Conservation (phyloP, 2,797 vertebrate genomes). For the Clarias laeviceps region DNA sequence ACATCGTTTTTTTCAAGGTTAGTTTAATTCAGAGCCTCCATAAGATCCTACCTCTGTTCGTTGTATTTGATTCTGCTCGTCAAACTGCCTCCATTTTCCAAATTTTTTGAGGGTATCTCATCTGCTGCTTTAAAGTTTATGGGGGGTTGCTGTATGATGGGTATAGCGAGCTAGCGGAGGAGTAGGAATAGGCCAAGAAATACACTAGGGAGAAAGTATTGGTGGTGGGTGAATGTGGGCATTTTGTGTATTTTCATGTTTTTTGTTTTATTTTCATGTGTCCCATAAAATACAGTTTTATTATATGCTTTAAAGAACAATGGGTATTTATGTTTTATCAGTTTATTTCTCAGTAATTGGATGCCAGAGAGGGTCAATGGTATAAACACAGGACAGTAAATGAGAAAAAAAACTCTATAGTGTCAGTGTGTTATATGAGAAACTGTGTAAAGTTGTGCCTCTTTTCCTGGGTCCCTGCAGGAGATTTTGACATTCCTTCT, state of each 20-base stretch:
- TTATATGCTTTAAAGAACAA: background rate
- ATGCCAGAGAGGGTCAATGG: background rate
- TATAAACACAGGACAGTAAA: background rate
- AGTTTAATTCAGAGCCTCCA: too few species aligned
- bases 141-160: background rate
- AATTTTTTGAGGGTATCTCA: too few species aligned
- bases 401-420: background rate
- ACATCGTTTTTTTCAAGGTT: too few species aligned
- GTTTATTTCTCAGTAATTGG: background rate
- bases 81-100: too few species aligned
- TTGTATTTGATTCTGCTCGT: too few species aligned
- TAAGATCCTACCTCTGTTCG: too few species aligned
- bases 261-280: too few species aligned
- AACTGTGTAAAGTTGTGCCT: background rate
- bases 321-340: background rate
- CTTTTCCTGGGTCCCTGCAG: slow-evolving; percentile 54
- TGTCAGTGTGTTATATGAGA: background rate
- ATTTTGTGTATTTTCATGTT: too few species aligned
- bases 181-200: background rate
- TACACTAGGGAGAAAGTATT: background rate
- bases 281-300: background rate
- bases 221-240: too few species aligned
- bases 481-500: slow-evolving; percentile 83
- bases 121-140: too few species aligned
- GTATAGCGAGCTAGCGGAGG: background rate